Evolutionary conservation across 2,888 invertebrate genomes (phyloP), one percentile per base, ranked within the genome.

Genomic region (Linhomoeus sp.): DNA sequence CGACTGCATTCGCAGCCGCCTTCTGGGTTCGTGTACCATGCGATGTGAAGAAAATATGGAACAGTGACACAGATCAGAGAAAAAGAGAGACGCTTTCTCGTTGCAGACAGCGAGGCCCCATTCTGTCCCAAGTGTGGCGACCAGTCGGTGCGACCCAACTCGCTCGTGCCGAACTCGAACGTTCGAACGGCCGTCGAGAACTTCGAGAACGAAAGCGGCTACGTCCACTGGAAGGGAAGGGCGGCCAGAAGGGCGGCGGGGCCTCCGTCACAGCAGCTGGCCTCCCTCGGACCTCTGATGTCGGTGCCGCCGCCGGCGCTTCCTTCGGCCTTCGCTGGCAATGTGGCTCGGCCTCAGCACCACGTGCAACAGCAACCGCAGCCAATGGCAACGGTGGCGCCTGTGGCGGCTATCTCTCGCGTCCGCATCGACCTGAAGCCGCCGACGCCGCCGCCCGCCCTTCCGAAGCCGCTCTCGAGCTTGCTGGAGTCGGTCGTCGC

Each of bases 1-100:
- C 69, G 92, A 94, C 68, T 97, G 97, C 81, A 73, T 59, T 12
- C 51, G 53, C 23, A 47, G 50, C 20, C 51, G 49, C 29, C 50
- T 60, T 12, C 41, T 57, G 12, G 51, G 51, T 50, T 25, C 3
- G 43, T 33, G 3, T 24, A 26, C 22, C 17, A 14, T 26, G 3
- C 20, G 22, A 9, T 39, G 17, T 39, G 17, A 39, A 39, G n/a
- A 15, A 33, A 33, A 33, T 12, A 33, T 33, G 33, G 33, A 33
- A 33, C 9, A 33, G 33, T 15, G n/a, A n/a, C n/a, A n/a, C n/a
- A n/a, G n/a, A n/a, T n/a, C n/a, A n/a, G n/a, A n/a, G n/a, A n/a
- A n/a, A n/a, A n/a, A n/a, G n/a, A n/a, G n/a, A n/a, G n/a, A n/a
- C n/a, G n/a, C n/a, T n/a, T n/a, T n/a, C n/a, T 12, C 29, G 29